These are phyloP conservation scores for Troilus luridus DNA, from an alignment of 2,888 invertebrate genomes.

Conservation along the genomic window DNA sequence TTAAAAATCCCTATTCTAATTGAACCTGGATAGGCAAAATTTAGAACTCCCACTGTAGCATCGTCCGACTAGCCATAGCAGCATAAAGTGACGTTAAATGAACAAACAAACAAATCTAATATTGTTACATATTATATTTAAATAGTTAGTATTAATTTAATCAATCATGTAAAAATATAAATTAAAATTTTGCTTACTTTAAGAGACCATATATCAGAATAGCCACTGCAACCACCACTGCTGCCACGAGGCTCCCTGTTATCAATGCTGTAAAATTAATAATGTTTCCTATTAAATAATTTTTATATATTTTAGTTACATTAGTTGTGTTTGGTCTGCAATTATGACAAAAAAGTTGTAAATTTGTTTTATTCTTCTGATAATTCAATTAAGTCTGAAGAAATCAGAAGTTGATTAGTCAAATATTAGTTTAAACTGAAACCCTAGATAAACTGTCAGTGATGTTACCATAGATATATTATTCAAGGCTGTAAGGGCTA, in stretches of 20 bases:
- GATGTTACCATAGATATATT: background rate
- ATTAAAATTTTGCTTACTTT: slow-evolving; percentile 71
- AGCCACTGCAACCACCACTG: slow-evolving; percentile 73
- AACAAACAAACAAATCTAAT: too few relatives aligned
- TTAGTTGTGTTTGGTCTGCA: background rate
- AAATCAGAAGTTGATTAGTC: too few relatives aligned
- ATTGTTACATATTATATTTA: too few relatives aligned
- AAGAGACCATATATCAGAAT: slow-evolving; percentile 76
- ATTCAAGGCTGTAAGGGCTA: too few relatives aligned
- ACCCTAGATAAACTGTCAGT: background rate
- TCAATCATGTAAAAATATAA: background rate
- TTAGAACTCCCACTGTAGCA: too few relatives aligned
- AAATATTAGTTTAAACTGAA: background rate
- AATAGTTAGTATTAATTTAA: too few relatives aligned
- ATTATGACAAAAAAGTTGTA: background rate
- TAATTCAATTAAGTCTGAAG: too few relatives aligned
- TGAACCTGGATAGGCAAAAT: too few relatives aligned
- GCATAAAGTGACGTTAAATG: too few relatives aligned
- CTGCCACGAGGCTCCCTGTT: slow-evolving; percentile 74
- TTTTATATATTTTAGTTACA: background rate
- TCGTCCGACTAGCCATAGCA: too few relatives aligned
- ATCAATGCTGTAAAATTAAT: slow-evolving; percentile 71
- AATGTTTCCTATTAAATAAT: background rate
- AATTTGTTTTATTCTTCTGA: background rate
- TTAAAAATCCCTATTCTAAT: too few relatives aligned